Evolutionary conservation across 2,888 invertebrate species (phyloP), one percentile per base, ranked within the genome.

Genomic region (Didymodactylos carnosus): DNA sequence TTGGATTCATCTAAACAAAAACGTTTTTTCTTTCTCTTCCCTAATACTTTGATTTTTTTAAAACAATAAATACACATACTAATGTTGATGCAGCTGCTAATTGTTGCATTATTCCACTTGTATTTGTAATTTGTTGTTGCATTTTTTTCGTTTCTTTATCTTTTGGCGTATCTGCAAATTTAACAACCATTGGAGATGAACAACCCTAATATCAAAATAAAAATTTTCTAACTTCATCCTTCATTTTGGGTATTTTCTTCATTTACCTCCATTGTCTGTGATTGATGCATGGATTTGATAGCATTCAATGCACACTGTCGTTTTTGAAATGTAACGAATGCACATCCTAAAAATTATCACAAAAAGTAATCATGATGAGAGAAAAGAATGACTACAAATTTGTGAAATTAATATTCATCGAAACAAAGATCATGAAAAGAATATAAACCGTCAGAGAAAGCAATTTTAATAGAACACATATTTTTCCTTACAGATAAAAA

Each of bases 91-190:
- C 29, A 0, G 62, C 19, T 35, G 2, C 35, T 3, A 62, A 35
- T 11, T 62, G 62, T 62, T 29, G 62, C 62, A 62, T 62, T 8
- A 35, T 1, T 35, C 35, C 35, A 62, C 35, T 62, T n/a, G 29
- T 35, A 62, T 35, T 35, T 0, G 62, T 29, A 4, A 29, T 10
- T 35, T 29, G 41, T 46, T 70, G 92, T 81, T 93, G 93, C 81
- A 93, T 87, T 82, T 93, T 89, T 85, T 95, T 95, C 84, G 92
- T 90, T 84, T 97, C 95, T 83, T 97, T 97, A 82, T 98, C 97
- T 83, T 94, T 94, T 83, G 95, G 95, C 76, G 97, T 95, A 84
- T 98, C 98, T 72, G 98, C 98, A 84, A 98, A 97, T 85, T 98
- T 98, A 46, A 97, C 97, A 76, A 98, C 97, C 79, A 98, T 85